Evolutionary conservation across 2,888 invertebrate species (phyloP).

Genomic region (Pammene fasciana): DNA sequence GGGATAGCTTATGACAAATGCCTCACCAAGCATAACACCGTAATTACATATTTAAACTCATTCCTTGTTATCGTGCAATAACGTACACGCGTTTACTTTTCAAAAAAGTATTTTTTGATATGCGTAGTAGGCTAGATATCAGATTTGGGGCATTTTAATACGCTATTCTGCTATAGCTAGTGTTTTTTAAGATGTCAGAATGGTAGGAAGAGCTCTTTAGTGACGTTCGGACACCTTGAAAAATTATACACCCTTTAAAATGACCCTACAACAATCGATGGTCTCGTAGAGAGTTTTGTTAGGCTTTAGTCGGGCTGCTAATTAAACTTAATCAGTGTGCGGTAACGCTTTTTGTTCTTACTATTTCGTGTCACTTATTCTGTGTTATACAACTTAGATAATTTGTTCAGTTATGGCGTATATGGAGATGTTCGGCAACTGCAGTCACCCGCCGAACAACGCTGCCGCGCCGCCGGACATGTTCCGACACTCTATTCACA

Average conservation of each 20-base stretch:
- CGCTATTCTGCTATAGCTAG: not conserved
- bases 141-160: not conserved
- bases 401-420: conserved; percentile 93
- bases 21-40: not conserved
- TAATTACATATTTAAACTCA: not conserved
- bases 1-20: not conserved
- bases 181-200: too few relatives aligned
- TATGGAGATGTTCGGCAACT: conserved; percentile 97
- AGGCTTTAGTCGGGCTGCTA: not conserved
- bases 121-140: not conserved
- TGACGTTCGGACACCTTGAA: too few relatives aligned
- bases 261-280: not conserved
- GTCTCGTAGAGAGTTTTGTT: not conserved
- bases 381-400: not conserved
- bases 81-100: not conserved
- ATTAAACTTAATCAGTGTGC: conserved; percentile 2
- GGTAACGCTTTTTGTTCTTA: conserved; percentile 15
- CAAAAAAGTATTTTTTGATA: not conserved
- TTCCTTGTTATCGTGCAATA: not conserved
- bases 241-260: not conserved
- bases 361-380: not conserved
- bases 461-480: conserved; percentile 88
- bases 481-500: conserved; percentile 94
- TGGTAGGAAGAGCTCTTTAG: too few relatives aligned
- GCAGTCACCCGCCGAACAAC: conserved; percentile 87